phyloP scores from a whole-genome alignment of 1,140 invertebrate species.

The Helicoverpa armigera region DNA sequence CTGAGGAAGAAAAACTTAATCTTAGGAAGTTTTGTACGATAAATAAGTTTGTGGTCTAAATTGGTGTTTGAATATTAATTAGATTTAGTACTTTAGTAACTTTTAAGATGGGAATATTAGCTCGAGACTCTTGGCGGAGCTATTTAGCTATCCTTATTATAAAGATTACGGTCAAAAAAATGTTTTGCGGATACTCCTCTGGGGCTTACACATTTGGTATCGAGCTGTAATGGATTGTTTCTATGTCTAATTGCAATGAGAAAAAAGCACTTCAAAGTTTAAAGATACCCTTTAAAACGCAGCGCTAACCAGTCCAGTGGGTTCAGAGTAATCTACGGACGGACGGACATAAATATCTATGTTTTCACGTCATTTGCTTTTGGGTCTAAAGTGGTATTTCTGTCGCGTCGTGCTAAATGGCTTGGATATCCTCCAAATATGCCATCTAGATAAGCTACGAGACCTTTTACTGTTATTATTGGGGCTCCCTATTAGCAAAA shows the following conservation, averaged over 20 bases:
- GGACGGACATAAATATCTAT: slow-evolving; percentile 66
- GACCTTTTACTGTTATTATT: slow-evolving; percentile 76
- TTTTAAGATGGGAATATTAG: too few relatives aligned
- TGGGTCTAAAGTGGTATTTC: slow-evolving; percentile 73
- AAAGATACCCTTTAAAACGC: slow-evolving; percentile 29
- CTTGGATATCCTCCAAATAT: slow-evolving; percentile 81
- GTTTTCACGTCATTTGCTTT: slow-evolving; percentile 76
- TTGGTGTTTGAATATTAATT: too few relatives aligned
- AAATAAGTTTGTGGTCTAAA: too few relatives aligned
- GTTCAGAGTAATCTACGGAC: slow-evolving; percentile 52
- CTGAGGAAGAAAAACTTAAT: too few relatives aligned
- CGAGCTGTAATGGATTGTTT: too few relatives aligned
- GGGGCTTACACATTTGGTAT: too few relatives aligned
- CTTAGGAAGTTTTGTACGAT: too few relatives aligned
- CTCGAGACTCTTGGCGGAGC: too few relatives aligned
- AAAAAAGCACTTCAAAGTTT: not conserved
- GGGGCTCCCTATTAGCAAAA: slow-evolving; percentile 57
- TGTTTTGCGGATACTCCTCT: too few relatives aligned
- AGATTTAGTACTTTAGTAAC: too few relatives aligned
- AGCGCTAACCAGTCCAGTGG: slow-evolving; percentile 36
- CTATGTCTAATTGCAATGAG: not conserved
- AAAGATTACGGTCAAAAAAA: too few relatives aligned
- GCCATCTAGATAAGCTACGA: slow-evolving; percentile 76
- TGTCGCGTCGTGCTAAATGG: slow-evolving; percentile 75
- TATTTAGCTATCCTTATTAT: too few relatives aligned